A percentile compares a stretch with the other conserved stretches of the same genome.
phyloP scores from a whole-genome alignment of 2,113 vertebrate species.

The Morone saxatilis region DNA sequence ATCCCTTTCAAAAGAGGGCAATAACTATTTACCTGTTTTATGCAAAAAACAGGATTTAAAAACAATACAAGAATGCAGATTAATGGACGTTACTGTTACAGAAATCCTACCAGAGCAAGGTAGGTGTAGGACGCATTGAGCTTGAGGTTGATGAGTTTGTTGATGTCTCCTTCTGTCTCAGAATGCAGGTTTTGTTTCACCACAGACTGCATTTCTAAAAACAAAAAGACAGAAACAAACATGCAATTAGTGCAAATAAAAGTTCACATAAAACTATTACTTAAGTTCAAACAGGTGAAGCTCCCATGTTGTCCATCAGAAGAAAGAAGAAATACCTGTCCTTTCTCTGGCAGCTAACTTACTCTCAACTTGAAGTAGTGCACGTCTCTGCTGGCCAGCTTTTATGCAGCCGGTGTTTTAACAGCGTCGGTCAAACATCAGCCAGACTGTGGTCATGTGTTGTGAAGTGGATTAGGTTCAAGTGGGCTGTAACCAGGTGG shows the following conservation, averaged over 20 bases:
- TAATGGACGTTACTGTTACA: background rate
- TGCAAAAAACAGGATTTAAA: background rate
- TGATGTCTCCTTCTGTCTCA: constrained; percentile 80
- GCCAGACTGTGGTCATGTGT: constrained; percentile 20
- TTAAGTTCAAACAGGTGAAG: background rate
- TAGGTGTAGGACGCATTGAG: constrained; percentile 82
- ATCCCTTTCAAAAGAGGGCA: accelerated
- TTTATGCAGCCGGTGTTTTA: constrained; percentile 35
- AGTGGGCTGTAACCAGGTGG: constrained; percentile 5
- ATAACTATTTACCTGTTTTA: too few relatives aligned
- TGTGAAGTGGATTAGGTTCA: background rate
- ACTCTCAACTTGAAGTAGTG: background rate
- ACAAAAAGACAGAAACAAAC: constrained; percentile 1
- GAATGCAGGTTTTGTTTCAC: constrained; percentile 82
- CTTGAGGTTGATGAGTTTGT: constrained; percentile 83
- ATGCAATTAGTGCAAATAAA: background rate
- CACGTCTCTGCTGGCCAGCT: background rate
- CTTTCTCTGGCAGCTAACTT: background rate
- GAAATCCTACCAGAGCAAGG: constrained; percentile 74
- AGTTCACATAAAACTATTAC: too few relatives aligned
- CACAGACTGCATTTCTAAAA: constrained; percentile 81
- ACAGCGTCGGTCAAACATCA: constrained; percentile 25
- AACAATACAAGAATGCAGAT: background rate
- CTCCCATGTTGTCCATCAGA: too few relatives aligned
- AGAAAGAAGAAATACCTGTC: background rate